Evolutionary conservation across 2,113 vertebrate species (phyloP), one percentile per base, ranked within the genome.

Genomic region (Boulengeromyrus knoepffleri): DNA sequence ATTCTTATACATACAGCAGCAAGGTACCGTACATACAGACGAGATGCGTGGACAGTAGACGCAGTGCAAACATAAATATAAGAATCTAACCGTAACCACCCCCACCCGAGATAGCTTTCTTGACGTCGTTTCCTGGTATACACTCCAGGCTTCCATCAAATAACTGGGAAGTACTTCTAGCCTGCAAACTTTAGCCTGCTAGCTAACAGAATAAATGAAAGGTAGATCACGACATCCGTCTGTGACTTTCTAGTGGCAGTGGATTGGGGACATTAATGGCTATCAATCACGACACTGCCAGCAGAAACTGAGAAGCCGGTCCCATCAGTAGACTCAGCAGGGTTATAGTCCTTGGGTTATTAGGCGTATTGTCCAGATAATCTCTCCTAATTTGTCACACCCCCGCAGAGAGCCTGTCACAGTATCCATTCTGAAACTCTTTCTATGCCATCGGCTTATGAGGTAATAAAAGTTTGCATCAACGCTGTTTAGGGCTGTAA

Each of bases 271-370:
- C 89, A 66, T 56, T 45, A 45, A 88, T 74, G 85, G 21, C 46
- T 39, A 87, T 90, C 89, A 74, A 77, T 90, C 89, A 90, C 10
- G 1, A 45, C 27, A n/a, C 3, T 77, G 47, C 85, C 62, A 87
- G 85, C 46, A 74, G 85, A 47, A 87, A 62, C 24, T 17, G 52
- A 42, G 56, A 19, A 42, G 74, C 36, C 5, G 17, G 3, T 19
- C 19, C 47, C 85, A 53, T 87, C 89, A 52, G 58, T 24, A 17
- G 85, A 46, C 66, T 52, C 70, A 15, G 85, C 70, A 56, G 39
- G 12, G 27, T 88, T 77, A 12, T 45, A 74, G n/a, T 74, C 31
- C 46, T 19, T 70, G 19, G 85, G 47, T 87, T 87, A 87, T 77
- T 90, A 87, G 53, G 13, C 5, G 74, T 31, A 42, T 87, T 87